Evolutionary conservation across 2,888 invertebrate species (phyloP), one percentile per base, ranked within the genome.

Genomic region (Gonocerus acuteangulatus): DNA sequence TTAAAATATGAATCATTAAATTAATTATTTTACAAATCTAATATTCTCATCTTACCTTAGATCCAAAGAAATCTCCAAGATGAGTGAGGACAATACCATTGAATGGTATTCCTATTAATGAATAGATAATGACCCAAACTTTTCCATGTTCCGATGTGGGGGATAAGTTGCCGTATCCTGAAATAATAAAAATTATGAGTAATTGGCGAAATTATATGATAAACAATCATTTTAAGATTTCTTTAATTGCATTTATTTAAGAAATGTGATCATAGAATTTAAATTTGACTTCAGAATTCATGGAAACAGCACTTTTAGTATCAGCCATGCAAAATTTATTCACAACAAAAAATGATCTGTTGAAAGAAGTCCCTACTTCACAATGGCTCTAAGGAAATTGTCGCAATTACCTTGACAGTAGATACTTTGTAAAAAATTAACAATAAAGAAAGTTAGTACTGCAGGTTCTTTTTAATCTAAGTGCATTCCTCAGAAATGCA

Each of bases 81-180:
- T 76, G 75, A 2, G 75, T 67, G 19, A 81, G 70, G 19, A 81
- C 70, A 48, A 81, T 79, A 75, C 88, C 89, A 70, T 89, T 89
- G 75, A 89, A 83, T 0, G 89, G 89, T 67, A 90, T 88, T 21
- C 94, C 94, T 67, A 94, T 82, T 42, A 93, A 76, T 1, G 86
- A 89, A 73, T 94, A 94, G 68, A 87, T 82, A 69, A 94, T 90
- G 84, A 92, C 91, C 67, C 93, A 80, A 66, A 90, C 83, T 67
- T 90, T 82, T 7, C 90, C 86, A 42, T 86, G 76, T 66, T 83
- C 82, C 1, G 89, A 89, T 0, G 88, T 87, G 0, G 94, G 93
- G 0, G 90, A 84, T 71, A 94, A 77, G 74, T 94, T 93, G 49
- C 94, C 94, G 73, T 93, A 94, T 49, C 93, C 89, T 89, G 73